Percentiles rank a stretch among this genome's conserved stretches.
Conservation (phyloP, 2,797 vertebrate species). For the Macropus fuliginosus region DNA sequence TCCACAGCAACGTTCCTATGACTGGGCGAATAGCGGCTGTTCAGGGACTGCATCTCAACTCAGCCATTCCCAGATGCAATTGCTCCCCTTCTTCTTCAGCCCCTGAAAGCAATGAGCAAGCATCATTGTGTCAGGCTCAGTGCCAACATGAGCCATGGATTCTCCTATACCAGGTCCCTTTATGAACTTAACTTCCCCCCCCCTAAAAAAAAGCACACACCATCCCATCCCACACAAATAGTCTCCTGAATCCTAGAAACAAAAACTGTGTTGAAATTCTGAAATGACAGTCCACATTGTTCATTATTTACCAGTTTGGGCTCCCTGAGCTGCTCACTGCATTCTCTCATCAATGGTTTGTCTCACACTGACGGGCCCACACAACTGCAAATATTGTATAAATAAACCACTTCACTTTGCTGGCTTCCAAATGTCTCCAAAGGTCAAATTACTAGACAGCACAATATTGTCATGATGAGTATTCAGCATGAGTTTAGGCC, state of each 20-base stretch:
- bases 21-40: not conserved
- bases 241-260: not conserved
- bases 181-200: not conserved
- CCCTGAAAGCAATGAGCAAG: not conserved
- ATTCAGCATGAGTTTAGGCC: not conserved
- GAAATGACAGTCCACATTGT: not conserved
- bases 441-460: not conserved
- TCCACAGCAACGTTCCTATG: not conserved
- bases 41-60: not conserved
- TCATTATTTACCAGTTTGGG: conserved; percentile 1
- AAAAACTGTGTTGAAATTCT: not conserved
- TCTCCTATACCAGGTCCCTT: not conserved
- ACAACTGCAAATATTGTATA: conserved; percentile 5
- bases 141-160: not conserved
- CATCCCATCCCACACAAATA: not conserved
- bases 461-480: not conserved
- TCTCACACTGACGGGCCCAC: conserved; percentile 10
- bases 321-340: not conserved
- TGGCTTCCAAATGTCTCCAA: conserved; percentile 5
- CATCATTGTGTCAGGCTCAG: not conserved
- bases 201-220: not conserved
- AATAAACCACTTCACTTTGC: not conserved
- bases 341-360: not conserved
- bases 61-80: not conserved
- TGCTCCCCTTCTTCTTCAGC: not conserved